Base-by-base conservation (phyloP, 1,140 invertebrate genomes). In the Lysiphlebus fabarum region DNA sequence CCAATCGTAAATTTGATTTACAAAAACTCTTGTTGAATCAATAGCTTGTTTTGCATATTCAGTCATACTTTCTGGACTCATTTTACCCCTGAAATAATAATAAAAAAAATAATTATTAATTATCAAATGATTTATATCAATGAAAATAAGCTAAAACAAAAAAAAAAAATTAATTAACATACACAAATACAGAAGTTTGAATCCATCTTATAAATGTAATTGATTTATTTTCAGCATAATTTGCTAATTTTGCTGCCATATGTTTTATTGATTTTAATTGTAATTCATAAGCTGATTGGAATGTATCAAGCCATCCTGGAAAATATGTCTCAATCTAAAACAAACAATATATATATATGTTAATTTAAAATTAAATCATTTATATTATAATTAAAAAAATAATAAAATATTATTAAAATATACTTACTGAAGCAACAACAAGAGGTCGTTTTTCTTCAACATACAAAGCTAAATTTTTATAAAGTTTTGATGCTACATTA, bases 131-230 rank as follows among this genome's bases (percentile, higher is more conserved):
- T n/a, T n/a, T n/a, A n/a, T n/a, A n/a, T n/a, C n/a, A n/a, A n/a
- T n/a, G 26, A 48, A 26, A 48, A 48, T 26, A 7, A 14, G 6
- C 10, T 44, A 14, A 8, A 2, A 17, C 14, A 11, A 42, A 42
- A 6, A 17, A 11, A 17, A 6, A 2, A 48, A 1, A 49, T 47
- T 47, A 6, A 7, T 33, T 7, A 33, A 45, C 88, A 88, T 83
- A 91, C 89, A 90, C 80, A 79, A 90, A 88, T 49, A 90, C 85
- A 78, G 89, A 87, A 40, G 84, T 85, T 72, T 84, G 82, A 65
- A 90, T 76, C 80, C 88, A 80, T 41, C 66, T 60, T 40, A 74
- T 59, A 54, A 66, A 69, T 47, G 58, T 63, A 33, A 49, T 59
- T 40, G 72, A 75, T 62, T 71, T 65, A 59, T 74, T 72, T 44